Conservation (phyloP, 2,888 invertebrate species). For the Nasonia oneida region DNA sequence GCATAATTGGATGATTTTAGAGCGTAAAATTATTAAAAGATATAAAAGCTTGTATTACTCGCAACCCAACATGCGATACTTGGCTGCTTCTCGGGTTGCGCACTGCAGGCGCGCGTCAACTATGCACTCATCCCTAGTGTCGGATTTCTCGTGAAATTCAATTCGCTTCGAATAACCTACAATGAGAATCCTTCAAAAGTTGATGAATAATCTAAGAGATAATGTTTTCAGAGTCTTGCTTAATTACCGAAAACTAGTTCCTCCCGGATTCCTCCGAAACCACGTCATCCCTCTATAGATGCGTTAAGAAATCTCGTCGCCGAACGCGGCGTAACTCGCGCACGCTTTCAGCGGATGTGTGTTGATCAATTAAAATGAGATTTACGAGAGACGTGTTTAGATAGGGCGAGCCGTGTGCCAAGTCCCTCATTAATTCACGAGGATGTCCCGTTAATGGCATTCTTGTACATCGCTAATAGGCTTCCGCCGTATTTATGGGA, state of each 20-base stretch:
- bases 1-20: not conserved
- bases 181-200: conserved; percentile 27
- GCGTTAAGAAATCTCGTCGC: not conserved
- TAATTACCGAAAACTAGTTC: not conserved
- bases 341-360: conserved; percentile 28
- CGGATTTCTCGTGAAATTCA: conserved; percentile 43
- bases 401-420: conserved; percentile 27
- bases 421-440: conserved; percentile 46
- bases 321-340: conserved; percentile 37
- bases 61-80: conserved; percentile 63
- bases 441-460: conserved; percentile 48
- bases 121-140: conserved; percentile 28
- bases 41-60: not conserved
- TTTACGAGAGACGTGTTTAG: conserved; percentile 52
- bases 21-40: not conserved
- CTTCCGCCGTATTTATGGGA: conserved; percentile 36
- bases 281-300: not conserved
- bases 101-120: conserved; percentile 66
- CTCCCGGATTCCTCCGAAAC: not conserved
- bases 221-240: not conserved
- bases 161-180: conserved; percentile 35
- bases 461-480: conserved; percentile 46
- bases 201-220: not conserved
- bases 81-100: conserved; percentile 70
- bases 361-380: conserved; percentile 49